Base-by-base conservation (phyloP, 2,888 invertebrate species). In the Unio pictorum region DNA sequence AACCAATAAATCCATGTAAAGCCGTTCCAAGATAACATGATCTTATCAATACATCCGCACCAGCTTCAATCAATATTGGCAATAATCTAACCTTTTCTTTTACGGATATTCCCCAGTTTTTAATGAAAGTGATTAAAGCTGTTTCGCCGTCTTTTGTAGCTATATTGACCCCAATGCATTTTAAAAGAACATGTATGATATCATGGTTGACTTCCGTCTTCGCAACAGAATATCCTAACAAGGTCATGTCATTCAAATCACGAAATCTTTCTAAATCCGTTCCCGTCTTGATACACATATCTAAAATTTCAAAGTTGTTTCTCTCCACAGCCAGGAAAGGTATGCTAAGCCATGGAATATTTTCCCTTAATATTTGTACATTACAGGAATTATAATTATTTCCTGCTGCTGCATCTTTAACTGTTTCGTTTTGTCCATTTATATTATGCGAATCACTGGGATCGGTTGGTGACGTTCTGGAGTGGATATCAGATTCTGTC, bases 201-300 rank as follows among this genome's bases (percentile, higher is more conserved):
- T 65, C 65, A 55, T 56, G 15, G 23, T 65, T 57, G 8, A 45
- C n/a, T 23, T 15, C 54, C 34, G 55, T 15, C 17, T 11, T 45
- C 45, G 45, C 11, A 15, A 45, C 45, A 23, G 63, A 30, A 28
- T 63, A 20, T 55, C n/a, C 54, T 23, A 63, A 55, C 15, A 63
- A 34, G 34, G 18, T 63, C 20, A 34, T 18, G 15, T 3, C 54
- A 18, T 63, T 34, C 23, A 63, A 20, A 34, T 55, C 34, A 20
- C 63, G 63, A 63, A 63, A 63, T 7, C n/a, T 63, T 34, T 63
- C 23, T 15, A 63, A 34, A 30, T 65, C 57, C 28, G 18, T 57
- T 18, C 26, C 56, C 20, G 65, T 57, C 15, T 65, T 55, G n/a
- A 57, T 28, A 30, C 65, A 65, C 11, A 65, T 18, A 56, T 65